Percentiles rank a stretch among this genome's conserved stretches.
phyloP scores from a whole-genome alignment of 2,888 invertebrate species.

The Drosophila robusta region DNA sequence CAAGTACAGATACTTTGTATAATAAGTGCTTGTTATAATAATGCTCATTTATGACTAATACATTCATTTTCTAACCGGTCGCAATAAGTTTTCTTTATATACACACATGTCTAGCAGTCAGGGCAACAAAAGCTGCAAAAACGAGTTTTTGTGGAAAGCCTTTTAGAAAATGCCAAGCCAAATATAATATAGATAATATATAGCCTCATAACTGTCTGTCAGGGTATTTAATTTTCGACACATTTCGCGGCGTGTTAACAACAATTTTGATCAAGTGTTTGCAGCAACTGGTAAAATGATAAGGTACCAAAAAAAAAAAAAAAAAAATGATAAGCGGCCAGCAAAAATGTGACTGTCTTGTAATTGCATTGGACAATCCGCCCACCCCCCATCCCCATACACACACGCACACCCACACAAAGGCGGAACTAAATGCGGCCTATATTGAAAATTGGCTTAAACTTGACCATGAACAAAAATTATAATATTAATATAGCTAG shows the following conservation, averaged over 20 bases:
- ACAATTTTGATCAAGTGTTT: constrained; percentile 40
- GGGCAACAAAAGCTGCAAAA: too few species aligned
- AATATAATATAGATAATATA: background rate
- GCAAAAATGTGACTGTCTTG: constrained; percentile 30
- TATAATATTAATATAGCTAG: constrained; percentile 49
- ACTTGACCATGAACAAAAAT: constrained; percentile 68
- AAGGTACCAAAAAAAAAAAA: constrained; percentile 4
- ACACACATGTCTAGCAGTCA: too few species aligned
- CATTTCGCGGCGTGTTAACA: constrained; percentile 17
- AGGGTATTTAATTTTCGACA: constrained; percentile 1
- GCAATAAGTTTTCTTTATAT: background rate
- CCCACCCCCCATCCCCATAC: background rate
- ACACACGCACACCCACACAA: background rate
- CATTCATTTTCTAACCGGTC: constrained; percentile 5
- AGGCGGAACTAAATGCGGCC: constrained; percentile 4
- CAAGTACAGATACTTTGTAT: background rate
- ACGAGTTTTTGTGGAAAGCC: too few species aligned
- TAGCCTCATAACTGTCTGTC: background rate
- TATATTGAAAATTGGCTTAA: constrained; percentile 70
- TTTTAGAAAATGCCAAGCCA: background rate
- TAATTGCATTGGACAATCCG: constrained; percentile 17
- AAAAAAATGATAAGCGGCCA: constrained; percentile 22
- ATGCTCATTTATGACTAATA: too few species aligned
- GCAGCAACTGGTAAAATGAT: constrained; percentile 28
- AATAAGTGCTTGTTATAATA: background rate